Conservation (phyloP, 2,113 vertebrate genomes). For the Anser brachyrhynchus region DNA sequence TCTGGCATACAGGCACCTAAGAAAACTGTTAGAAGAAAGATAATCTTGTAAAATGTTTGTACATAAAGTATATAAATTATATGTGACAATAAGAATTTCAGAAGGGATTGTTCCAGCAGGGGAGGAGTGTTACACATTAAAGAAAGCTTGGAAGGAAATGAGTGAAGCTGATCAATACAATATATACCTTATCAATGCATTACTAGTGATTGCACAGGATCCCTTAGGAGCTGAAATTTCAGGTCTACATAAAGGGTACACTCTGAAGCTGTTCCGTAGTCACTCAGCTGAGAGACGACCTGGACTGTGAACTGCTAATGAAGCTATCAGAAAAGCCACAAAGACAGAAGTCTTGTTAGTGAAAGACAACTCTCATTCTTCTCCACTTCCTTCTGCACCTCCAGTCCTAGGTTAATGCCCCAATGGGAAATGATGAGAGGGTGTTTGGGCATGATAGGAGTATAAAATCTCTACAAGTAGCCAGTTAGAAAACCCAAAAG, state of each 20-base stretch:
- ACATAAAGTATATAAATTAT: neutral
- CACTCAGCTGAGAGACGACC: neutral
- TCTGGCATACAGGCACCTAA: neutral
- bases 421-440: neutral
- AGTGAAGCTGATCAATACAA: neutral
- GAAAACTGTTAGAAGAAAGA: neutral
- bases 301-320: neutral
- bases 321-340: neutral
- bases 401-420: neutral
- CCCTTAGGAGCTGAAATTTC: neutral
- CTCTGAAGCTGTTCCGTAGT: neutral
- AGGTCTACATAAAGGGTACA: neutral
- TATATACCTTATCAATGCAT: neutral
- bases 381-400: rapidly evolving
- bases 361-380: neutral
- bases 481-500: neutral
- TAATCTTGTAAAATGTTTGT: neutral
- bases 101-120: neutral
- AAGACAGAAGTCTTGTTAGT: neutral
- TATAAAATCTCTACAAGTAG: neutral
- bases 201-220: neutral
- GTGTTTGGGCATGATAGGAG: neutral
- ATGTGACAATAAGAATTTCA: neutral
- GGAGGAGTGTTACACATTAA: neutral
- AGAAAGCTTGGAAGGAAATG: neutral